Base-by-base conservation (phyloP, 2,113 vertebrate genomes). In the Python bivittatus region DNA sequence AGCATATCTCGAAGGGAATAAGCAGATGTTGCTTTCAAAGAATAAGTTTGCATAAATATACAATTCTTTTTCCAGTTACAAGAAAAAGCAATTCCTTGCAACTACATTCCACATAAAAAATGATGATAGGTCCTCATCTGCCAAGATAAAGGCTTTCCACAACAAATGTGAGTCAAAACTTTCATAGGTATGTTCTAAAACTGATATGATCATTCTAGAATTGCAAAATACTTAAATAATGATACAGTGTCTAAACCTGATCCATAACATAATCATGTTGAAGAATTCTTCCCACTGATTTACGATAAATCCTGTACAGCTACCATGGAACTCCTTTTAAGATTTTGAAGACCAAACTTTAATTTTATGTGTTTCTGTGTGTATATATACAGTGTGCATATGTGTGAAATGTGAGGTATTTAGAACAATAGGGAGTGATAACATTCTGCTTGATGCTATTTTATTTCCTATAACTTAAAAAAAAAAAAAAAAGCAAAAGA, bases 11-110 rank as follows among this genome's bases (percentile, higher is more conserved):
- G 5, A 91, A 79, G 94, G 92, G 95, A 92, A 11, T 52, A 95
- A 96, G 94, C 94, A 96, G 95, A 94, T 95, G 93, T 92, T 97
- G 61, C 93, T 96, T 48, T 97, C 94, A 94, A 25, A 91, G 95
- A 96, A 92, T 92, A 88, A 93, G 91, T 95, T 96, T 95, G 88
- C 94, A 95, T 94, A 95, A 92, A 93, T 60, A 95, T 86, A 85
- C 91, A 88, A 92, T 86, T 96, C 96, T 48, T 88, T 92, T 95
- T 91, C 5, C 2, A 3, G 94, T 9, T 68, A 94, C 94, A 94
- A 95, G 96, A 97, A 96, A 48, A 96, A 92, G 92, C 84, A 94
- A 61, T 92, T 94, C 90, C 89, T 96, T 93, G 92, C 11, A 95
- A 94, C 88, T 96, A 95, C 23, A 91, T 94, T 95, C 89, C 86